Evolutionary conservation across 2,797 vertebrate genomes (phyloP).

Genomic region (Xenopus petersii): DNA sequence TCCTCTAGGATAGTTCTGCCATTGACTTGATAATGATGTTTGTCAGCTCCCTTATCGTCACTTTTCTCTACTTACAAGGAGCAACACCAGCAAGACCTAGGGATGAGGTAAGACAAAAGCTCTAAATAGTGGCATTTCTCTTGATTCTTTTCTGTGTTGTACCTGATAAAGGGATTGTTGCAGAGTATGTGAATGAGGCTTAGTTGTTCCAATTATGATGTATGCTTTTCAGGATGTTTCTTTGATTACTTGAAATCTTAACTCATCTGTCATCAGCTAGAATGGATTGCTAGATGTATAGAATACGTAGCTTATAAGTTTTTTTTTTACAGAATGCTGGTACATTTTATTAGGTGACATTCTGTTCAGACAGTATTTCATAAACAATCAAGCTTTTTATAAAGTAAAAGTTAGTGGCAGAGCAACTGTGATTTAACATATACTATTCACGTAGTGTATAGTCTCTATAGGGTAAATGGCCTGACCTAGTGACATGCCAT

Average conservation of each 20-base stretch:
- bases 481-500: no score
- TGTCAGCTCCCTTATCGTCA: constrained; percentile 74
- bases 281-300: no score
- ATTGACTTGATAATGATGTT: constrained; percentile 67
- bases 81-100: constrained; percentile 75
- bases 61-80: constrained; percentile 78
- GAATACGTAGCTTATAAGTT: no score
- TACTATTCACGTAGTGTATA: no score
- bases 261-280: neutral
- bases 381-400: no score
- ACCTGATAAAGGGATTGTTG: neutral
- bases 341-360: no score
- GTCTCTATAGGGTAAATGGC: no score
- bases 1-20: constrained; percentile 65
- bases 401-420: no score
- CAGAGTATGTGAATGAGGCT: neutral
- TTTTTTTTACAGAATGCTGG: no score
- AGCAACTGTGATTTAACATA: no score
- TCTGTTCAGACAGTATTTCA: no score
- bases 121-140: constrained; percentile 52
- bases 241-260: no score
- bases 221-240: neutral
- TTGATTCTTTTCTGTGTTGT: constrained; percentile 20
- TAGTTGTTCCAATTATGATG: neutral
- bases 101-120: constrained; percentile 80